Percentiles rank a stretch among this genome's conserved stretches.
Evolutionary conservation across 1,140 invertebrate genomes (phyloP).

Genomic region (Callitettix versicolor): DNA sequence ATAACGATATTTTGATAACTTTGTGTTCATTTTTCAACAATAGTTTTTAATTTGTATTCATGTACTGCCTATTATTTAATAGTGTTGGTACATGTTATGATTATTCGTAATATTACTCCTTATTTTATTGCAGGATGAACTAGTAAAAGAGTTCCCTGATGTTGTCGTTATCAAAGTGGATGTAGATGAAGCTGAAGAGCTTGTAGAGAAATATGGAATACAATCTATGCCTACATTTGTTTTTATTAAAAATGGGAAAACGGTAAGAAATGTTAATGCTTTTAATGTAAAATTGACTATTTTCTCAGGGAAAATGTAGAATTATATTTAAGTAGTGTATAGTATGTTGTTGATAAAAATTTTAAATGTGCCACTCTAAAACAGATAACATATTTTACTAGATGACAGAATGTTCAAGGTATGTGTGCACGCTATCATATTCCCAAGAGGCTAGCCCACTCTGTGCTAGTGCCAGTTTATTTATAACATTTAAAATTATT

Average conservation of each 20-base stretch:
- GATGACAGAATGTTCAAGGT: background rate
- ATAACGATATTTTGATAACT: background rate
- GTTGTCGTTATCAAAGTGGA: slow-evolving; percentile 66
- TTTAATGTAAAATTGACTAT: no score
- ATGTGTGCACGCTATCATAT: no score
- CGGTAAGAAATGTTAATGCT: no score
- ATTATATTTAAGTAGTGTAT: background rate
- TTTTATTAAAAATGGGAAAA: slow-evolving; percentile 67
- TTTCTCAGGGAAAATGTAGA: slow-evolving; percentile 2
- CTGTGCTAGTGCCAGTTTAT: no score
- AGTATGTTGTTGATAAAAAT: background rate
- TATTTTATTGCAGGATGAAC: slow-evolving; percentile 51
- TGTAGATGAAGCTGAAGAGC: slow-evolving; percentile 79
- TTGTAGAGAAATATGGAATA: slow-evolving; percentile 69
- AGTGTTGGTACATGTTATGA: no score
- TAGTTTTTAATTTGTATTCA: background rate
- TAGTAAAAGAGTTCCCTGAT: slow-evolving; percentile 35
- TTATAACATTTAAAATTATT: no score
- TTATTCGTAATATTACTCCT: no score
- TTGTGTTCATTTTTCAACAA: background rate
- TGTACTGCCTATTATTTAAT: no score
- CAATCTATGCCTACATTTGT: slow-evolving; percentile 88
- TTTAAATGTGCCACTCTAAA: background rate
- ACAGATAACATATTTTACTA: background rate
- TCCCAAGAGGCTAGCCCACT: no score